Percentiles rank a stretch among this genome's conserved stretches.
These are phyloP conservation scores for Actinia tenebrosa DNA, from an alignment of 64 coral and sea anemone genomes.

Conservation along the genomic window DNA sequence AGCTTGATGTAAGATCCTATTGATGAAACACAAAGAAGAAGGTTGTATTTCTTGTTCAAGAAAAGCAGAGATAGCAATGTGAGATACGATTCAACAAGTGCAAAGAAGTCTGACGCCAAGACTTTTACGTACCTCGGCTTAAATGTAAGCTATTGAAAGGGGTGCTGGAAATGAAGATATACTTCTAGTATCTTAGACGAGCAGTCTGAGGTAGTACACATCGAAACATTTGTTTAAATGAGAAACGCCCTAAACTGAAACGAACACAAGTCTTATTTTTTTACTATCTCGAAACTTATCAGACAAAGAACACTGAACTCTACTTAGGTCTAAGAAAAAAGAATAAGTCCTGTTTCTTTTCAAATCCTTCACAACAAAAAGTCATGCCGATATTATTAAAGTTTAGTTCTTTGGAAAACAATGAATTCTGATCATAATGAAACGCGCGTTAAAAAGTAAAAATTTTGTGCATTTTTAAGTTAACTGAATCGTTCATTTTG, in stretches of 20 bases:
- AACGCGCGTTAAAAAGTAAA: no score
- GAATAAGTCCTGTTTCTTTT: neutral
- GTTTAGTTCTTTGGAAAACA: no score
- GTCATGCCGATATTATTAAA: no score
- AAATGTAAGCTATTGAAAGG: conserved; percentile 6
- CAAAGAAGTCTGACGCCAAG: neutral
- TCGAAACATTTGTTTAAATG: neutral
- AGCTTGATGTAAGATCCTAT: neutral
- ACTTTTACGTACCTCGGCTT: neutral
- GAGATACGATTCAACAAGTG: conserved; percentile 16
- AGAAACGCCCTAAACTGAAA: neutral
- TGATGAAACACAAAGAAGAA: neutral
- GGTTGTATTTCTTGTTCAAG: conserved; percentile 4
- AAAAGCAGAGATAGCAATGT: neutral
- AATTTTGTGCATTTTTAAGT: no score
- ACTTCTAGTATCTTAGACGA: neutral
- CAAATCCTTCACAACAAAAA: neutral
- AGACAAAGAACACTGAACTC: neutral
- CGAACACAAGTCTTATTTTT: neutral
- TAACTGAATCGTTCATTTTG: no score
- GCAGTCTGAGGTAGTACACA: neutral
- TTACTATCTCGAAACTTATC: neutral
- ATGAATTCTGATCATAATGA: no score
- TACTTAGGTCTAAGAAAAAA: neutral
- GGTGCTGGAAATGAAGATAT: neutral